phyloP scores from a whole-genome alignment of 35 echinoderm and acorn worm species.

The Heliocidaris tuberculata region DNA sequence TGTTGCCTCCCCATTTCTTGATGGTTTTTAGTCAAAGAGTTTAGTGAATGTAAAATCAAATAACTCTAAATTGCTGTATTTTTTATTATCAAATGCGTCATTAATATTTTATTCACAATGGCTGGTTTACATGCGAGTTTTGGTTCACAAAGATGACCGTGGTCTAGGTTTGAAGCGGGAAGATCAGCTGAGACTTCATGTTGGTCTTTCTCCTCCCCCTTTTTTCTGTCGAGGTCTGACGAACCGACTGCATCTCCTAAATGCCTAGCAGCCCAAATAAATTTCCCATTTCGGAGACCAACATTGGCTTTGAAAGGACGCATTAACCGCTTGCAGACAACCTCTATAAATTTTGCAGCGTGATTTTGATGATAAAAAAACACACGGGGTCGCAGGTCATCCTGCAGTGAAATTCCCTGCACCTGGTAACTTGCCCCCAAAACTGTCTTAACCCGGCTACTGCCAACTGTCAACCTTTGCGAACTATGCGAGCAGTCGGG shows the following conservation, averaged over 20 bases:
- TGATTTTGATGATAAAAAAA: constrained; percentile 47
- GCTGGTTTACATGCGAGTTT: too few relatives aligned
- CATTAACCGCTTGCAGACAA: constrained; percentile 36
- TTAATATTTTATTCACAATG: too few relatives aligned
- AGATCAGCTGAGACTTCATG: not conserved
- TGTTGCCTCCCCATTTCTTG: too few relatives aligned
- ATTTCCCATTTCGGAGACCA: constrained; percentile 8
- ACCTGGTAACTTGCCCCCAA: constrained; percentile 32
- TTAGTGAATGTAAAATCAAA: too few relatives aligned
- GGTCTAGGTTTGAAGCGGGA: not conserved
- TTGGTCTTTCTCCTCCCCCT: not conserved
- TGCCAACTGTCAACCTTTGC: not conserved
- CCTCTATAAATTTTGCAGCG: constrained; percentile 33
- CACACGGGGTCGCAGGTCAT: constrained; percentile 32
- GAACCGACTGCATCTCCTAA: not conserved
- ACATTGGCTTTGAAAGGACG: constrained; percentile 23
- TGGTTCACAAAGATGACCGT: too few relatives aligned
- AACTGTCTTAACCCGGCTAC: not conserved
- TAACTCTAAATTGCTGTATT: too few relatives aligned
- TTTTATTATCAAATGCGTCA: too few relatives aligned
- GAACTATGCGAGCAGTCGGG: not conserved
- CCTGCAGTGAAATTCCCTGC: constrained; percentile 2
- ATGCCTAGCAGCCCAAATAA: constrained; percentile 17
- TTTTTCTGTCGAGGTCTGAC: not conserved
- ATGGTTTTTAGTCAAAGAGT: too few relatives aligned